These are phyloP conservation scores for Cnemophilus loriae DNA, from an alignment of 2,113 vertebrate species.

Conservation along the genomic window DNA sequence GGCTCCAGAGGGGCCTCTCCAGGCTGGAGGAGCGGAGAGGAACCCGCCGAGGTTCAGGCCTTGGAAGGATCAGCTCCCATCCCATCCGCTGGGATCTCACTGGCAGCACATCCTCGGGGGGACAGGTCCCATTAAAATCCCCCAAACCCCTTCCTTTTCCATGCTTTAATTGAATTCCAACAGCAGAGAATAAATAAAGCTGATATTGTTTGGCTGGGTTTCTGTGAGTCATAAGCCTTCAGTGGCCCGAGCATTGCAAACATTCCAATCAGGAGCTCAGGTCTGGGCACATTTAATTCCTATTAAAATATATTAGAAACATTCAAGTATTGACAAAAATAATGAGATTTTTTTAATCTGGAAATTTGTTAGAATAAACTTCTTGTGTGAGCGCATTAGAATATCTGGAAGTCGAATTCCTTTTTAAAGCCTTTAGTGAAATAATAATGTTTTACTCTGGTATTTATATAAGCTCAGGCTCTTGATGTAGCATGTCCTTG, in stretches of 20 bases:
- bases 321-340: background rate
- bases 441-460: background rate
- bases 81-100: background rate
- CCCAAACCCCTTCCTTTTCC: background rate
- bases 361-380: background rate
- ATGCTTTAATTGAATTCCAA: background rate
- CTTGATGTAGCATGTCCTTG: background rate
- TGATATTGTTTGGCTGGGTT: background rate
- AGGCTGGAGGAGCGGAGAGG: background rate
- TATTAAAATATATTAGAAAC: background rate
- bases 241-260: background rate
- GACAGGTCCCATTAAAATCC: background rate
- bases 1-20: background rate
- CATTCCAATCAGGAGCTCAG: background rate
- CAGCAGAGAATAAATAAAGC: background rate
- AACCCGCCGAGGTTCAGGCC: rapidly evolving
- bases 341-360: background rate
- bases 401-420: background rate
- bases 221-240: background rate
- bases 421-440: background rate
- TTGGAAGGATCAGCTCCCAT: background rate
- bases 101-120: background rate
- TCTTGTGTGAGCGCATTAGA: background rate
- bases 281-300: background rate
- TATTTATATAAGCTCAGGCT: background rate